Evolutionary conservation across 2,888 invertebrate species (phyloP), one percentile per base, ranked within the genome.

Genomic region (Marasmarcha lunaedactyla): DNA sequence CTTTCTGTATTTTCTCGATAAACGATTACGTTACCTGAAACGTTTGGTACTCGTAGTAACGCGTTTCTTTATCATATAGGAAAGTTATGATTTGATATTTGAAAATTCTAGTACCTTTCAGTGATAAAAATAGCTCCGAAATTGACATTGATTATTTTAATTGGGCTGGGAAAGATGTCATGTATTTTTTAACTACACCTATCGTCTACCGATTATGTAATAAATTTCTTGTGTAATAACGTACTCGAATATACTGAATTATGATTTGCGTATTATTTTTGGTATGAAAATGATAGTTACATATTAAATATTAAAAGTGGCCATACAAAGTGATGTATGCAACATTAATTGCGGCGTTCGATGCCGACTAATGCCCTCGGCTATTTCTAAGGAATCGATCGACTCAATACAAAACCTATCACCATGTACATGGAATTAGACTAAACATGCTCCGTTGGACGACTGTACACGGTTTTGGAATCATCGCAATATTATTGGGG

Each of bases 331-430:
- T 39, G 52, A 43, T 49, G 56, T 57, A 52, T 67, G 66, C 62
- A 71, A 64, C 65, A 67, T 76, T 74, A 63, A 71, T 66, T 57
- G 63, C 50, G 49, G 49, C 50, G 54, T 41, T 12, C 12, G 34
- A 30, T 7, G 34, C 34, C 12, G 63, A 59, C 64, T 64, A 59
- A 60, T 60, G 63, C 62, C 54, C 52, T 42, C 52, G 59, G 67
- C 66, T 74, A 74, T 74, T 76, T 71, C 68, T 63, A 59, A 60
- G 51, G 55, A 66, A 74, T 72, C 77, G 71, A 78, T 78, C 55
- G 61, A 30, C 9, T n/a, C n/a, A 4, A 30, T n/a, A 30, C 30
- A 9, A 30, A 7, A 30, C n/a, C n/a, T 30, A 30, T 30, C 44
- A 43, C 41, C 47, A 45, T 40, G 42, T 35, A 46, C 42, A 39